phyloP scores from a whole-genome alignment of 2,888 invertebrate genomes.

The Craniophora ligustri region DNA sequence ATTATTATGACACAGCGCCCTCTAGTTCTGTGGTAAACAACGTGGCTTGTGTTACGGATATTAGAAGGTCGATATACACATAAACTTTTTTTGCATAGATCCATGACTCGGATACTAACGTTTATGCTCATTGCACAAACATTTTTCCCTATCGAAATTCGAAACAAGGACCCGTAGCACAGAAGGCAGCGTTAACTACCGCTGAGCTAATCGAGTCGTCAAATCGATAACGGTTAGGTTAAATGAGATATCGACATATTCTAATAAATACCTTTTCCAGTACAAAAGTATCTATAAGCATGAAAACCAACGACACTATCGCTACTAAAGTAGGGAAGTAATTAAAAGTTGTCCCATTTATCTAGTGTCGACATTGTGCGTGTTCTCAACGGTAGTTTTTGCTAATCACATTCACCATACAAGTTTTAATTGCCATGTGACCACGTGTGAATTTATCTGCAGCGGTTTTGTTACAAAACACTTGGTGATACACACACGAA shows the following conservation, averaged over 20 bases:
- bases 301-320: conserved; percentile 31
- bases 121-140: too few relatives aligned
- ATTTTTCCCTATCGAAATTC: too few relatives aligned
- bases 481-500: conserved; percentile 28
- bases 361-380: conserved; percentile 50
- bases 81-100: too few relatives aligned
- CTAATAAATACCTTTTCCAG: background rate
- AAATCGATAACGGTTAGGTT: too few relatives aligned
- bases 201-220: too few relatives aligned
- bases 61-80: too few relatives aligned
- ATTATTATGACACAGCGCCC: too few relatives aligned
- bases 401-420: conserved; percentile 72
- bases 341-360: conserved; percentile 80
- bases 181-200: too few relatives aligned
- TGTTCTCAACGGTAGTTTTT: conserved; percentile 68
- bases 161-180: too few relatives aligned
- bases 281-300: conserved; percentile 17
- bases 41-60: too few relatives aligned
- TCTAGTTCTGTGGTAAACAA: too few relatives aligned
- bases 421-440: conserved; percentile 78
- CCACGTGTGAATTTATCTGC: conserved; percentile 59
- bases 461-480: conserved; percentile 47
- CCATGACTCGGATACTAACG: too few relatives aligned
- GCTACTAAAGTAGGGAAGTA: conserved; percentile 63
- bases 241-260: background rate